Evolutionary conservation across 2,888 invertebrate species (phyloP), one percentile per base, ranked within the genome.

Genomic region (Zele albiditarsus): DNA sequence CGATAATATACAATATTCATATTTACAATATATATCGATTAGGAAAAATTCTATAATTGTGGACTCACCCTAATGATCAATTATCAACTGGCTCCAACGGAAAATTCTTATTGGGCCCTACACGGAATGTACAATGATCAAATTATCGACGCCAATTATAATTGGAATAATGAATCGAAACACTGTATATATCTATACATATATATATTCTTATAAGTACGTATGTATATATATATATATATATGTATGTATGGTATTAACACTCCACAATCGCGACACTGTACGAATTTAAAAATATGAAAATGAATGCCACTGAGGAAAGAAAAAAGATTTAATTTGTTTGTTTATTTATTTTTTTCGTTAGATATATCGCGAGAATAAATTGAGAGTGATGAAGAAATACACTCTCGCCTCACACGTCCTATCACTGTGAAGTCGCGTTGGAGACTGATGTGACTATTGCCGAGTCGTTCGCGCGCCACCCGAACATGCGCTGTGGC

Each of bases 391-490:
- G 28, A 46, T 10, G 46, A 4, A 23, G 58, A 69, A 12, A 27
- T 57, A 60, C 73, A 14, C 33, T 27, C 57, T 20, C 71, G 66
- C 67, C 38, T 46, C 23, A 78, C 76, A 77, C 83, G 80, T 82
- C 84, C 78, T 77, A 75, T 31, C 80, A 75, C 81, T 70, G 73
- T 75, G 81, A 81, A 85, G 84, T 85, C 85, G 84, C 86, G 83
- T 82, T 83, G 82, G 82, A 84, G 84, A 87, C 87, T 87, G 83
- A 76, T 53, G 65, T 31, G 31, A 23, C 6, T 4, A 53, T 20
- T 53, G 23, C 53, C n/a, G 20, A 20, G 53, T 6, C 53, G 42
- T 42, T 46, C 62, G 60, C 42, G 60, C 60, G 46, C 46, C 20
- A 46, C 60, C 12, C 27, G 25, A 16, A 42, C 38, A 27, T 23